Evolutionary conservation across 2,797 vertebrate genomes (phyloP).

Genomic region (Sebastes diploproa): DNA sequence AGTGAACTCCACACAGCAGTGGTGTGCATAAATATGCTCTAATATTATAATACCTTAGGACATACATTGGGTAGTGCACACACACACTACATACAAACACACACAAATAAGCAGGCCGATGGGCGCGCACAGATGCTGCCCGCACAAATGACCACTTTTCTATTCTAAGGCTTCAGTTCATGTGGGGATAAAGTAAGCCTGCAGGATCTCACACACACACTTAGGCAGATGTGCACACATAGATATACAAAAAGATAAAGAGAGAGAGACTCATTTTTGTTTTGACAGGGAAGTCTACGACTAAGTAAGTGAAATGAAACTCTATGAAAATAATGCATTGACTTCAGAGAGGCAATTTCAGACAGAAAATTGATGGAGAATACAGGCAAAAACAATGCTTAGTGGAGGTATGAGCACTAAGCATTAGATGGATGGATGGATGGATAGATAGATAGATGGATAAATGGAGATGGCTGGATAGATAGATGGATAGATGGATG

Average conservation of each 20-base stretch:
- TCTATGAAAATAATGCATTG: not conserved
- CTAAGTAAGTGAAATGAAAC: conserved; percentile 1
- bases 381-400: not conserved
- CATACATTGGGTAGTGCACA: not conserved
- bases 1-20: not conserved
- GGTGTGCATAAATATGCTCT: conserved; percentile 22
- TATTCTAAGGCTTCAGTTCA: conserved; percentile 27
- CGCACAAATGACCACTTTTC: conserved; percentile 26
- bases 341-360: conserved; percentile 6
- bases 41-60: conserved; percentile 5
- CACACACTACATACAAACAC: not conserved
- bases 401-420: not conserved
- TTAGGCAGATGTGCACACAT: not conserved
- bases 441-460: not conserved
- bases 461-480: not conserved
- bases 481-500: not conserved
- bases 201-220: not conserved
- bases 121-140: not conserved
- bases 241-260: not conserved
- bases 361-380: not conserved
- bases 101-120: not conserved
- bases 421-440: not conserved
- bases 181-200: not conserved
- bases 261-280: not conserved
- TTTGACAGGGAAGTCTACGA: not conserved